phyloP scores from a whole-genome alignment of 2,797 vertebrate genomes.

The Emys orbicularis region DNA sequence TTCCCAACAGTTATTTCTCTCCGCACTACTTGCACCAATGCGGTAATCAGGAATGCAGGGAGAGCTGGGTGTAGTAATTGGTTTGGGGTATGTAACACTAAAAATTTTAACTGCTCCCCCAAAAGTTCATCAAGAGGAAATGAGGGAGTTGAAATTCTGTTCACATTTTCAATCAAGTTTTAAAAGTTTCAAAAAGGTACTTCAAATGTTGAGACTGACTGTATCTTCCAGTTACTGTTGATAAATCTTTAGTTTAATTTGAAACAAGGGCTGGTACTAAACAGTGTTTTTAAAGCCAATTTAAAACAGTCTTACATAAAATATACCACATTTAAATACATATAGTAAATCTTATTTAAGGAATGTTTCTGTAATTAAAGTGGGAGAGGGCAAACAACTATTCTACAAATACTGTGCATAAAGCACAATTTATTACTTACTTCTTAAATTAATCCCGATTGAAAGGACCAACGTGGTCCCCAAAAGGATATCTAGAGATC shows the following conservation, averaged over 20 bases:
- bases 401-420: neutral
- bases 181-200: neutral
- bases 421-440: constrained; percentile 14
- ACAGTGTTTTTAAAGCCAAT: neutral
- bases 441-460: constrained; percentile 27
- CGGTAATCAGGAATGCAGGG: neutral
- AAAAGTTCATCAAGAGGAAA: neutral
- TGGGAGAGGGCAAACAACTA: neutral
- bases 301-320: neutral
- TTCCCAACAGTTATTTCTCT: neutral
- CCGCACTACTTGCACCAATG: neutral
- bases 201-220: neutral
- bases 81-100: neutral
- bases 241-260: neutral
- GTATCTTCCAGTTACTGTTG: neutral
- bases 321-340: neutral
- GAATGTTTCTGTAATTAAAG: neutral
- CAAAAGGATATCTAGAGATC: constrained; percentile 1
- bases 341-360: neutral
- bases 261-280: neutral
- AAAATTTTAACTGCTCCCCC: neutral
- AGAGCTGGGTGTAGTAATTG: neutral
- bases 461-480: neutral
- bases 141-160: rapidly evolving
- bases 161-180: neutral